Base-by-base conservation (phyloP, 2,888 invertebrate genomes). In the Muschampia plurimacula region DNA sequence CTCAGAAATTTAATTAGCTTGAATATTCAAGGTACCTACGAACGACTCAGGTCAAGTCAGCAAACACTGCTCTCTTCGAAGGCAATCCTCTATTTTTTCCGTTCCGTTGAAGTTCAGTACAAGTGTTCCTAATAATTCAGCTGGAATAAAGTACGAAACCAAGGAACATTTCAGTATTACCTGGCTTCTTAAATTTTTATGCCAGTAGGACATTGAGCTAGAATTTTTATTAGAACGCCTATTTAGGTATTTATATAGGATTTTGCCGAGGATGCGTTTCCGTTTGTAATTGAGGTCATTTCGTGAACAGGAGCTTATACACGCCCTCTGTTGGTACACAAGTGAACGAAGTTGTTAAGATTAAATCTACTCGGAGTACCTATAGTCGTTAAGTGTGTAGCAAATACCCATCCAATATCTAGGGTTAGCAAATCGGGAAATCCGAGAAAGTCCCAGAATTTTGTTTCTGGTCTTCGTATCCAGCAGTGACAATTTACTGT, bases 41-140 rank as follows among this genome's bases (percentile, higher is more conserved):
- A 1, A 12, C 3, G 28, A 15, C 22, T 32, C 59, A 59, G 59
- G 59, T 60, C 60, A 32, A n/a, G 60, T 60, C 32, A n/a, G 36
- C 13, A n/a, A 60, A 60, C 32, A 60, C 13, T 46, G 39, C 36
- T 6, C n/a, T 36, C 13, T 60, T 60, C 28, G 36, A 60, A 36
- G 7, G 60, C 10, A 60, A 36, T 36, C 60, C n/a, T n/a, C 12
- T 36, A n/a, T 60, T 60, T 60, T 39, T 32, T 32, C 32, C 32
- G 4, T 32, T 60, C 36, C 36, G 36, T 28, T 28, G 57, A 32
- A 44, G 36, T 59, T 65, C 44, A 52, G 32, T 69, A 39, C 36
- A 70, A 70, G 64, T 70, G 65, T 46, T 70, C 44, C 59, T 70
- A 65, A 70, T 59, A 70, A 70, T 70, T 70, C 65, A 70, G 70